Percentiles rank a stretch among this genome's conserved stretches.
Conservation (phyloP, 2,113 vertebrate species). For the Elanoides forficatus region DNA sequence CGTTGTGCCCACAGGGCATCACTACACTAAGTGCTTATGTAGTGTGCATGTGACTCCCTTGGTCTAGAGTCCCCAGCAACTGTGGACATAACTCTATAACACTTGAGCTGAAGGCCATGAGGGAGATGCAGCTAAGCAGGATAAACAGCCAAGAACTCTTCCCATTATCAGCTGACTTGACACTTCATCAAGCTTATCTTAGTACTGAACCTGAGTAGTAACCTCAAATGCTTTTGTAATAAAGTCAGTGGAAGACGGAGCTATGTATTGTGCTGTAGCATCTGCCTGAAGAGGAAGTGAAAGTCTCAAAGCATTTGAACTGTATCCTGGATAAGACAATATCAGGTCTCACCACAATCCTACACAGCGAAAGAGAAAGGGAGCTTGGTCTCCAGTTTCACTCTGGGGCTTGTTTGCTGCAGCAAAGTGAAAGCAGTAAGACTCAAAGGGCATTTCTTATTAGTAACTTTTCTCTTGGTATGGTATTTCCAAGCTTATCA, state of each 20-base stretch:
- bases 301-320: background rate
- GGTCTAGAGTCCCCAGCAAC: background rate
- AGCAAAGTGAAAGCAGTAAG: background rate
- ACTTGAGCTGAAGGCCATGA: background rate
- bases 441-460: background rate
- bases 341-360: background rate
- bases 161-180: background rate
- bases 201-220: background rate
- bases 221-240: background rate
- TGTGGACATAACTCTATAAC: background rate
- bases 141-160: background rate
- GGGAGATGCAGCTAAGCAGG: background rate
- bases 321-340: background rate
- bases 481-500: fast-evolving
- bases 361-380: background rate
- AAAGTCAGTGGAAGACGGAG: background rate
- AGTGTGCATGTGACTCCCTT: background rate
- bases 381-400: background rate
- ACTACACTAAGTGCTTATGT: background rate
- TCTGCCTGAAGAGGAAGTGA: background rate
- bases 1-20: background rate
- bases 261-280: background rate
- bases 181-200: background rate
- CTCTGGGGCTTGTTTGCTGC: background rate
- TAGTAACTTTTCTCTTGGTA: background rate